Evolutionary conservation across 2,888 invertebrate species (phyloP).

Genomic region (Griposia aprilina): DNA sequence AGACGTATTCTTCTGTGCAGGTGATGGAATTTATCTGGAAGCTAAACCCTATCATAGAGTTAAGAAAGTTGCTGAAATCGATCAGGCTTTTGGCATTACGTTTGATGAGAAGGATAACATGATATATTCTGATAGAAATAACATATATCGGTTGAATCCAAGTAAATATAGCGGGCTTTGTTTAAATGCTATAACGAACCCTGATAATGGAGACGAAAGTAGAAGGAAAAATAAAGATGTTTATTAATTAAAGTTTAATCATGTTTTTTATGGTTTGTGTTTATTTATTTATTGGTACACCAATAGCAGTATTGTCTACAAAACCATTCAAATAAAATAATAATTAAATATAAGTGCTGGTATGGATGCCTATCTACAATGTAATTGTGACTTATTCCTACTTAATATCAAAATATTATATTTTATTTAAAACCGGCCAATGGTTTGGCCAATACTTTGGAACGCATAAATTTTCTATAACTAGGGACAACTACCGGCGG

Average conservation of each 20-base stretch:
- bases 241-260: neutral
- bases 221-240: neutral
- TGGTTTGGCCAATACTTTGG: no score
- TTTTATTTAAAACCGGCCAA: no score
- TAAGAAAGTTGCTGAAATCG: conserved; percentile 75
- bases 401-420: no score
- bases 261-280: neutral
- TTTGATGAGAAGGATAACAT: conserved; percentile 82
- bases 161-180: conserved; percentile 73
- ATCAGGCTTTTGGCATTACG: conserved; percentile 79
- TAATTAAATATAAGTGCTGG: neutral
- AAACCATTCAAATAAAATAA: neutral
- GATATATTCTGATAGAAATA: conserved; percentile 79
- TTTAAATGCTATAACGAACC: conserved; percentile 66
- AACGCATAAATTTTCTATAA: no score
- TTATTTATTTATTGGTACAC: neutral
- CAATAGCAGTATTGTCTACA: neutral
- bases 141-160: conserved; percentile 77
- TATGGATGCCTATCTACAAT: neutral
- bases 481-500: no score
- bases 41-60: conserved; percentile 78
- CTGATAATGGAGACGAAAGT: conserved; percentile 22
- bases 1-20: conserved; percentile 80
- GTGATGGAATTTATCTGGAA: conserved; percentile 82
- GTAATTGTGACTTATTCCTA: no score